Conservation (phyloP, 2,113 vertebrate species). For the Myotis lucifugus region DNA sequence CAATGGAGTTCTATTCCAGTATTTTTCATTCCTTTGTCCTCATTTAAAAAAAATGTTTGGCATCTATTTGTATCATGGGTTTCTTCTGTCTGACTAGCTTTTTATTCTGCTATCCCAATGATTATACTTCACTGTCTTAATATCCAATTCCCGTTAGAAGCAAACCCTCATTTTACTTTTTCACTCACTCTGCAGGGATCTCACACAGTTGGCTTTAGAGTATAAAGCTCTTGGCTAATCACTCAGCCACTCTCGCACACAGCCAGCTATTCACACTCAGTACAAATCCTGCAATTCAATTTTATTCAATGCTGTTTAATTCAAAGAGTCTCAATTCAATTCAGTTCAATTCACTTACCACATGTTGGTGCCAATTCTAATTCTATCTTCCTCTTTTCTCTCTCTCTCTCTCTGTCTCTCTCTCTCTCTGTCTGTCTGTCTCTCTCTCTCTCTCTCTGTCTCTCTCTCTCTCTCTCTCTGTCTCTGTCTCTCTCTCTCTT, state of each 20-base stretch:
- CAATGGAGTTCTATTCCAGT: not conserved
- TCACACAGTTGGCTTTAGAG: slow-evolving; percentile 42
- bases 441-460: not conserved
- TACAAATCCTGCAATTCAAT: slow-evolving; percentile 67
- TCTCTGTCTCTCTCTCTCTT: not conserved
- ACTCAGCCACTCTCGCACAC: slow-evolving; percentile 50
- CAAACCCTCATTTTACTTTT: slow-evolving; percentile 56
- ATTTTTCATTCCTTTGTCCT: not conserved
- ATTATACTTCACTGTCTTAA: slow-evolving; percentile 42
- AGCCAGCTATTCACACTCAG: slow-evolving; percentile 67
- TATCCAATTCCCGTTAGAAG: slow-evolving; percentile 22
- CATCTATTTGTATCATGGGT: not conserved
- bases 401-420: not conserved
- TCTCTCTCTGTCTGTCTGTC: not conserved
- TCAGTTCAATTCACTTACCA: slow-evolving; percentile 59
- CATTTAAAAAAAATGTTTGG: not conserved
- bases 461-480: not conserved
- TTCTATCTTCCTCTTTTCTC: slow-evolving; percentile 26
- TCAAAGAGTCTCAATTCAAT: slow-evolving; percentile 62
- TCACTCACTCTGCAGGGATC: slow-evolving; percentile 33
- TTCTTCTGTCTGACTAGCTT: not conserved
- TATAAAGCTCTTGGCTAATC: slow-evolving; percentile 51
- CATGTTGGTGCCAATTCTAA: slow-evolving; percentile 71
- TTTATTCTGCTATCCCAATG: not conserved
- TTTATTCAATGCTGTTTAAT: slow-evolving; percentile 64